Conservation (phyloP, 1,140 invertebrate species). For the Lineus longissimus region DNA sequence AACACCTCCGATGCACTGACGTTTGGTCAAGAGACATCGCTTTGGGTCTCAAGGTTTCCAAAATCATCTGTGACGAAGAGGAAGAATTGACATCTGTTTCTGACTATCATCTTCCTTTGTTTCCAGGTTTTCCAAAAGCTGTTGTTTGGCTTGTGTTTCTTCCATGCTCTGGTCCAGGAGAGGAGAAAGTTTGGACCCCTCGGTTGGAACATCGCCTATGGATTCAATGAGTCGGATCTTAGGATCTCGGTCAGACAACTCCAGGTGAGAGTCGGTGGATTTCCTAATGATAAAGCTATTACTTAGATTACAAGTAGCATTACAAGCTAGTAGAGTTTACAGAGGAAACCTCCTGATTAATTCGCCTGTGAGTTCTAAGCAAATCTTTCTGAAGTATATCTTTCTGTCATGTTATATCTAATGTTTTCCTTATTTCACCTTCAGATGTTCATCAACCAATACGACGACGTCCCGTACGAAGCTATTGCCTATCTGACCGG, state of each 20-base stretch:
- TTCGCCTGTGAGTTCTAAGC: neutral
- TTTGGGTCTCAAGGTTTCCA: no score
- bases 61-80: neutral
- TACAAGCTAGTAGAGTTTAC: neutral
- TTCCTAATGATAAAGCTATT: neutral
- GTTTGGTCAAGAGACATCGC: no score
- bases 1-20: no score
- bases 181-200: constrained; percentile 38
- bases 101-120: constrained; percentile 15
- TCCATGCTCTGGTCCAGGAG: constrained; percentile 55
- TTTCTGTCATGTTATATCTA: no score
- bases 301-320: neutral
- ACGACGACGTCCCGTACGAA: constrained; percentile 54
- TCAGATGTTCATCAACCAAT: constrained; percentile 54
- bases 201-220: constrained; percentile 39
- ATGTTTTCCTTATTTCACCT: constrained; percentile 3
- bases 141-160: constrained; percentile 54
- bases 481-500: constrained; percentile 54
- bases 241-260: constrained; percentile 53
- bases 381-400: neutral
- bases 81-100: no score
- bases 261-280: constrained; percentile 59
- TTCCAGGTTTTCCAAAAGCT: constrained; percentile 53
- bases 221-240: constrained; percentile 50
- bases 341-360: neutral